Evolutionary conservation across 1,140 invertebrate genomes (phyloP), one percentile per base, ranked within the genome.

Genomic region (Neotoxoptera formosana): DNA sequence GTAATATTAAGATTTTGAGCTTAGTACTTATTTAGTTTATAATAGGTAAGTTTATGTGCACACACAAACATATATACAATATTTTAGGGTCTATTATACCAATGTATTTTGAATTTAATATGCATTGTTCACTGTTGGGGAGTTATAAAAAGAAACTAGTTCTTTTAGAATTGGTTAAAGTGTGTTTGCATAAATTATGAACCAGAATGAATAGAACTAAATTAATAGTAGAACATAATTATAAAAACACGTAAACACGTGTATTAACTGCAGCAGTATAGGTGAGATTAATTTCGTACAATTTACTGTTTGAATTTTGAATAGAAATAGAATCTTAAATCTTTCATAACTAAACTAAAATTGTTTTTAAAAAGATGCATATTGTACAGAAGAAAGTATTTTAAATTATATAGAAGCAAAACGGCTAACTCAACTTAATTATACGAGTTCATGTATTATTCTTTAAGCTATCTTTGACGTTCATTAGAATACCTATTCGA

Each of bases 281-380:
- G 17, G 21, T 21, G 48, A 81, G 90, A 91, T 91, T 76, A 20
- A 76, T 91, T 51, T 91, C n/a, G 90, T 11, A 25, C 45, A 53
- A 41, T 92, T 92, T 51, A 83, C 9, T 17, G 7, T 53, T 23
- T 7, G 51, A 23, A n/a, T 25, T 47, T 51, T 83, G 76, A 84
- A 84, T 81, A 48, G n/a, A 48, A 91, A 81, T 91, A 51, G 14
- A 20, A 92, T 84, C 91, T 92, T 92, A 84, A 84, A 92, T 92
- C 91, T 92, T 92, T 92, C 84, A 92, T 92, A 67, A 84, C 60
- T 76, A 34, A 92, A 92, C 91, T 84, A 92, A 92, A 84, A 25
- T 34, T 30, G n/a, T 56, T 25, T 36, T 20, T 90, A 23, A 90
- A 67, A n/a, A 56, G 34, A 34, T 41, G 25, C 25, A 56, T 8